A percentile compares a stretch with the other conserved stretches of the same genome.
These are phyloP conservation scores for Morbakka virulenta DNA, from an alignment of 30 jellyfish, hydroid and myxozoan species.

Conservation along the genomic window DNA sequence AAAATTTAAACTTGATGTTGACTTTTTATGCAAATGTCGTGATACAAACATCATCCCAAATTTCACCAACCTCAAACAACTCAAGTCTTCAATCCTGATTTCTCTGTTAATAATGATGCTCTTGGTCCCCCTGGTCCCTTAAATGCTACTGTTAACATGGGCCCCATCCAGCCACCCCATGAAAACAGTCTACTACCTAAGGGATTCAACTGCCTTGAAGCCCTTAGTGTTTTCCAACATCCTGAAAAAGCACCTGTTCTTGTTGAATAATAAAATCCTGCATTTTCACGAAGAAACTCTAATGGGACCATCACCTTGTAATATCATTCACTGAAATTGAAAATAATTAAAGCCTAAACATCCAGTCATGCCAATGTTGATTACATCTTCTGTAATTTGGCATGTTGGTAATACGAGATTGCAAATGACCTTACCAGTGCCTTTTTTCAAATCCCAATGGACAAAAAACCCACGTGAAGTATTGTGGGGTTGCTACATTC, in stretches of 20 bases:
- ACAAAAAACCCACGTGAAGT: slow-evolving; percentile 46
- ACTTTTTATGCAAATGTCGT: no score
- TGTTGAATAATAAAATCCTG: slow-evolving; percentile 33
- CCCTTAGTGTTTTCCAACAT: slow-evolving; percentile 28
- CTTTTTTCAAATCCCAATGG: slow-evolving; percentile 54
- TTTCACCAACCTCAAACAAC: no score
- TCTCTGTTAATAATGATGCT: slow-evolving; percentile 58
- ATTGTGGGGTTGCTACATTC: slow-evolving; percentile 70
- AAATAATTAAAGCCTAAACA: slow-evolving; percentile 63
- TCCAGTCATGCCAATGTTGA: slow-evolving; percentile 63
- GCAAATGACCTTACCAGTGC: slow-evolving; percentile 53
- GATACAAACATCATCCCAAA: no score
- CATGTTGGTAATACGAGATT: slow-evolving; percentile 44
- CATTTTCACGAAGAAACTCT: slow-evolving; percentile 41
- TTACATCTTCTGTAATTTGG: slow-evolving; percentile 44
- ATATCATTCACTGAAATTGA: slow-evolving; percentile 61
- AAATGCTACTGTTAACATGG: slow-evolving; percentile 59
- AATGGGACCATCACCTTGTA: slow-evolving; percentile 58
- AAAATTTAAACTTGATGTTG: no score
- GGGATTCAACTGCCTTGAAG: slow-evolving; percentile 10
- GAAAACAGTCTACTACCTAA: slow-evolving; percentile 43
- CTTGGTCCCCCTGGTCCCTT: slow-evolving; percentile 52
- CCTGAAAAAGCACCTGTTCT: slow-evolving; percentile 48
- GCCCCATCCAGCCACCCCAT: slow-evolving; percentile 56
- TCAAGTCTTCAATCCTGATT: slow-evolving; percentile 39